These are phyloP conservation scores for Cancer borealis DNA, from an alignment of 2,888 invertebrate genomes.

Conservation along the genomic window DNA sequence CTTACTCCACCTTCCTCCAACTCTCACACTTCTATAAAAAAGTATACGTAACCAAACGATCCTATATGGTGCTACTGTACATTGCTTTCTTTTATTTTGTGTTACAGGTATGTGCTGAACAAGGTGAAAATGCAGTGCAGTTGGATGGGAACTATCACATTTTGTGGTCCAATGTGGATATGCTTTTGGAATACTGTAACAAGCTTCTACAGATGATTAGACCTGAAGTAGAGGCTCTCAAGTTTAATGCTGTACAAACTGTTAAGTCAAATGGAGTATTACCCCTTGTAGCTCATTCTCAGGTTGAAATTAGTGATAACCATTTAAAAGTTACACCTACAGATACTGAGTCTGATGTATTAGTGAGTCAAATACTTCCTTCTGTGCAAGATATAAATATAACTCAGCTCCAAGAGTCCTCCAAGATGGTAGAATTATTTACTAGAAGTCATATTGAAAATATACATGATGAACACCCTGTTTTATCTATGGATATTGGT, in stretches of 20 bases:
- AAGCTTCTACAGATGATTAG: not conserved
- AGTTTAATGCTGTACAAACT: not conserved
- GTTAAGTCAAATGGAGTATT: not conserved
- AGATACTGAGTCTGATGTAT: not conserved
- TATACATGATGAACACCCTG: not conserved
- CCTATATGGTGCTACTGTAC: not conserved
- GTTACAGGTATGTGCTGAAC: not conserved
- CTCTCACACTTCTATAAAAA: not conserved
- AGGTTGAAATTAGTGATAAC: not conserved
- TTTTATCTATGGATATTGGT: not conserved
- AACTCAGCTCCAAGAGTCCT: not conserved
- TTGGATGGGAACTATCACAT: not conserved
- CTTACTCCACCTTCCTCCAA: not conserved
- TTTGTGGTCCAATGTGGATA: not conserved
- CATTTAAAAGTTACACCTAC: not conserved
- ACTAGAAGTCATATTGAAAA: not conserved
- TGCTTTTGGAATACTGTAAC: not conserved
- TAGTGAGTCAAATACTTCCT: not conserved
- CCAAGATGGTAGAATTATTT: not conserved
- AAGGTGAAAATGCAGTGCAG: not conserved
- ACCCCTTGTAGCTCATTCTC: not conserved
- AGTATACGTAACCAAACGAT: not conserved
- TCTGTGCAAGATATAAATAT: not conserved
- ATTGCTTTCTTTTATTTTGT: not conserved
- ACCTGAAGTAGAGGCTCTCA: constrained; percentile 33